Base-by-base conservation (phyloP, 1,140 invertebrate species). In the Leptestheria dahalacensis region DNA sequence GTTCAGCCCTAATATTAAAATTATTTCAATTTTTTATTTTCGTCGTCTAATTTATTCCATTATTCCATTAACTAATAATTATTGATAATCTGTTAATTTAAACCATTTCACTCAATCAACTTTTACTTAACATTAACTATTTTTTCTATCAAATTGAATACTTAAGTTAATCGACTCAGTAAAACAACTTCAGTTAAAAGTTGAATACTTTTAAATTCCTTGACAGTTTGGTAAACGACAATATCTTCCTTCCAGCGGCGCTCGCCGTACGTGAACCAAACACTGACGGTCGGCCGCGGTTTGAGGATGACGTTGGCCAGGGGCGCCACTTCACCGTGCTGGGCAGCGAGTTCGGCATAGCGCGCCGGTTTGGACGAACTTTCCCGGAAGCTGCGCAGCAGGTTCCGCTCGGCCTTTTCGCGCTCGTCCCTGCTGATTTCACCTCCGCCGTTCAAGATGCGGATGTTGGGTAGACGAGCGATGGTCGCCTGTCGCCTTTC, bases 381-480 rank as follows among this genome's bases (percentile, higher is more conserved):
- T 85, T 81, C 67, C 85, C 86, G 68, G 69, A 89, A 85, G 25
- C 74, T 65, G 53, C 91, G 77, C 63, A 96, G 89, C 73, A 94
- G 95, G 64, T 89, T 88, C 60, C 91, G 76, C 69, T 96, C 91
- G n/a, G 91, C 86, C 68, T 91, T 86, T 71, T 92, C 88, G 59
- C 91, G 77, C 69, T 94, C 90, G 65, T 89, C 83, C 0, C 77
- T 77, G 28, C 80, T 80, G 65, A 95, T 88, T 26, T 79, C 78
- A 48, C 89, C 90, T 20, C 91, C 91, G 52, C 88, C 88, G 73
- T 95, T 96, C 11, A 96, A 73, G 51, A 83, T 86, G 62, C 80
- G 77, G 21, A 94, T 82, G 68, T 86, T 87, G 47, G 90, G 89
- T 58, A 95, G 72, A 57, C 91, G 76, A 1, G 91, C 91, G 58